phyloP scores from a whole-genome alignment of 2,797 vertebrate genomes.

The Bradypodion pumilum region DNA sequence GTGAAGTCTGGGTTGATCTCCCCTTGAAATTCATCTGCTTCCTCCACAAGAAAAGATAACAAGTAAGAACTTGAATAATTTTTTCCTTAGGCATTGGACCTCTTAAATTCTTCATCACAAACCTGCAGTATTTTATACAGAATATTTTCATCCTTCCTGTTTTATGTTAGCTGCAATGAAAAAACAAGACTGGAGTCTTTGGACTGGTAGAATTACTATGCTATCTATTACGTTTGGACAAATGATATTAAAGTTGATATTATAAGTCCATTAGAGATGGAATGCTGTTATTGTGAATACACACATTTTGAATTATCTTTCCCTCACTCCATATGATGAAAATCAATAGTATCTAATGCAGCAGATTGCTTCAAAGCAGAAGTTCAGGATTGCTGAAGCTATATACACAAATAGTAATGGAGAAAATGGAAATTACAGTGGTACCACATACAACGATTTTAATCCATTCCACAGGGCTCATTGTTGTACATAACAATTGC shows the following conservation, averaged over 20 bases:
- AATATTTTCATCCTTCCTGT: conserved; percentile 16
- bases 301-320: neutral
- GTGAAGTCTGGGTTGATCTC: conserved; percentile 37
- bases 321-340: neutral
- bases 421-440: neutral
- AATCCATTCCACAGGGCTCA: too few species aligned
- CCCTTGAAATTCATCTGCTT: conserved; percentile 51
- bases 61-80: conserved; percentile 45
- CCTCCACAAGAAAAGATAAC: conserved; percentile 49
- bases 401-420: neutral
- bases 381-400: neutral
- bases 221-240: conserved; percentile 23
- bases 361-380: neutral
- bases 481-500: too few species aligned
- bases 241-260: conserved; percentile 23
- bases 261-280: neutral
- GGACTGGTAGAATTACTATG: conserved; percentile 8
- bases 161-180: conserved; percentile 47
- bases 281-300: conserved; percentile 8
- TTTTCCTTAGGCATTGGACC: conserved; percentile 38
- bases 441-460: too few species aligned
- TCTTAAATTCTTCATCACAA: conserved; percentile 51
- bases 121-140: conserved; percentile 48
- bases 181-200: conserved; percentile 32
- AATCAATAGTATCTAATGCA: neutral